Evolutionary conservation across 2,797 vertebrate genomes (phyloP).

Genomic region (Notoglanidium macrostoma): DNA sequence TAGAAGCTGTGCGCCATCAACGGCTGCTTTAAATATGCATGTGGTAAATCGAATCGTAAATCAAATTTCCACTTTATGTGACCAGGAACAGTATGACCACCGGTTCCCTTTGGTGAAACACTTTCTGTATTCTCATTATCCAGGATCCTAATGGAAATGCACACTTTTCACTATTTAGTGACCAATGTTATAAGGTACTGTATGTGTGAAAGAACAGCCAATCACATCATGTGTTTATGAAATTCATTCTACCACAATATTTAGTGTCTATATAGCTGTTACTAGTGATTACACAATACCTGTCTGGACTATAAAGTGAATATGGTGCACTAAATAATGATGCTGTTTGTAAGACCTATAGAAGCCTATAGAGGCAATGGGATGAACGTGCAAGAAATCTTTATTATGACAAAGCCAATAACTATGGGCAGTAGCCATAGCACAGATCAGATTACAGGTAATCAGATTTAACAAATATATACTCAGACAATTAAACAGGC

Average conservation of each 20-base stretch:
- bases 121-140: not conserved
- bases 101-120: conserved; percentile 9
- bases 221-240: not conserved
- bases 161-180: not conserved
- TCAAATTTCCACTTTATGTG: conserved; percentile 39
- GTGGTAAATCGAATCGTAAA: conserved; percentile 42
- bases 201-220: not conserved
- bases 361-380: not conserved
- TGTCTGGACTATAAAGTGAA: not conserved
- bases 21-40: conserved; percentile 49
- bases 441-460: not conserved
- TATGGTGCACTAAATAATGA: not conserved
- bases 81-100: conserved; percentile 25
- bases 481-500: not conserved
- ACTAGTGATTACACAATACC: no score
- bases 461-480: not conserved
- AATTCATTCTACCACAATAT: not conserved
- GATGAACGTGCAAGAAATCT: not conserved
- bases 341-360: not conserved
- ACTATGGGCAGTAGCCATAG: not conserved
- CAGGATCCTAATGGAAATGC: not conserved
- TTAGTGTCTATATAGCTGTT: not conserved
- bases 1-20: conserved; percentile 38
- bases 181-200: no score
- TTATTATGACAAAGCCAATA: not conserved